Conservation (phyloP, 92 coral and sea anemone species). For the Epizoanthus ramosus region DNA sequence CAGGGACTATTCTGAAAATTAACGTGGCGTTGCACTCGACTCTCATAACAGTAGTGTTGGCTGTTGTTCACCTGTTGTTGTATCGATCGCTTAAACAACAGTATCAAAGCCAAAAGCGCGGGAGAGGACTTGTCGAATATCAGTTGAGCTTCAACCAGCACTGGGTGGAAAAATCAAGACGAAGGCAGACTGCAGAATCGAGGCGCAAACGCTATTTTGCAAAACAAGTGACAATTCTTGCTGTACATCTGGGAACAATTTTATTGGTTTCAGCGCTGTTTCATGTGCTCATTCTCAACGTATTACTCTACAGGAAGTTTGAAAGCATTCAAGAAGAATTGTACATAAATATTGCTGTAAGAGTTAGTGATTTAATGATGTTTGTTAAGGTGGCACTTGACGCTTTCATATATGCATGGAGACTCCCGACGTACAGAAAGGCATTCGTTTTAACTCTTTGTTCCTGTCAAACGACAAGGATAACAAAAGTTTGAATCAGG, state of each 20-base stretch:
- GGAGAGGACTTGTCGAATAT: background rate
- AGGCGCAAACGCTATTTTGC: conserved; percentile 36
- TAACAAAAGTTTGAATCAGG: no score
- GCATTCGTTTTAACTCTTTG: conserved; percentile 49
- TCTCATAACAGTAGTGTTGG: conserved; percentile 57
- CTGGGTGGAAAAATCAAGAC: background rate
- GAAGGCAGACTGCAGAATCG: background rate
- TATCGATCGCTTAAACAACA: conserved; percentile 70
- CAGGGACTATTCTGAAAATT: conserved; percentile 50
- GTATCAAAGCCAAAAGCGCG: background rate
- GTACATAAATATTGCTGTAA: conserved; percentile 68
- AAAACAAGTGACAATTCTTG: conserved; percentile 66
- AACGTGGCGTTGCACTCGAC: conserved; percentile 76
- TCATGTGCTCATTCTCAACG: conserved; percentile 61
- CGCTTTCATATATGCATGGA: conserved; percentile 82
- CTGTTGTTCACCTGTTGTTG: conserved; percentile 62
- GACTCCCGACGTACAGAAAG: conserved; percentile 77
- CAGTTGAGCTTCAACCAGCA: background rate
- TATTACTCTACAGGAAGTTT: conserved; percentile 47
- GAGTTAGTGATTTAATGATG: conserved; percentile 69
- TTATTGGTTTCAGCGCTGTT: conserved; percentile 63
- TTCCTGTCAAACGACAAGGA: background rate
- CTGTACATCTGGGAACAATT: conserved; percentile 60
- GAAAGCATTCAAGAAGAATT: conserved; percentile 49
- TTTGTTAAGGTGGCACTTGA: conserved; percentile 78